Evolutionary conservation across 2,888 invertebrate species (phyloP).

Genomic region (Andrena minutula): DNA sequence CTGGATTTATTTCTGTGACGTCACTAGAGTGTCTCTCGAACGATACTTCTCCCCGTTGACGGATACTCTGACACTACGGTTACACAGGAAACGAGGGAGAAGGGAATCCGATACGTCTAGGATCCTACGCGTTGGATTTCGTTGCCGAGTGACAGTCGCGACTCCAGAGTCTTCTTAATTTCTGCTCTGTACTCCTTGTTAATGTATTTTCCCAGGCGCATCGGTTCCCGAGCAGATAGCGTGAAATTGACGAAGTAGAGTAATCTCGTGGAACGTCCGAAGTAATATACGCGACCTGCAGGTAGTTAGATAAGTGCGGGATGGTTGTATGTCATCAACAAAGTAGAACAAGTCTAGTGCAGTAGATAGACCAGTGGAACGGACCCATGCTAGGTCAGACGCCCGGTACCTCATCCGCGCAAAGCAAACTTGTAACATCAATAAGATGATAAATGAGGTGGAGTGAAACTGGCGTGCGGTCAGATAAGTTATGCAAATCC

Average conservation of each 20-base stretch:
- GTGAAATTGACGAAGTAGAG: not conserved
- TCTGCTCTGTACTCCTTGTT: not conserved
- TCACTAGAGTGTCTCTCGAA: conserved; percentile 32
- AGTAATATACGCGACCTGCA: not conserved
- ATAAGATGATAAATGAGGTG: not conserved
- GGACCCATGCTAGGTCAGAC: not conserved
- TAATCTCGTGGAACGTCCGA: not conserved
- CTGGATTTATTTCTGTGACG: conserved; percentile 62
- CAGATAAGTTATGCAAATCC: conserved; percentile 5
- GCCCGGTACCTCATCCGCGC: not conserved
- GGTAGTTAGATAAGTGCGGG: not conserved
- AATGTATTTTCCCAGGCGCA: not conserved
- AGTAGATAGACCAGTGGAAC: conserved; percentile 12
- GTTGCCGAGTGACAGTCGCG: not conserved
- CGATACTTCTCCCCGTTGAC: conserved; percentile 50
- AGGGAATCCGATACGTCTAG: conserved; percentile 45
- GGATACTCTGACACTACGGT: conserved; percentile 39
- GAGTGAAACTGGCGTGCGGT: not conserved
- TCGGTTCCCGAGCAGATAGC: not conserved
- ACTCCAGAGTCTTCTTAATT: not conserved
- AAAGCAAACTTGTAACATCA: not conserved
- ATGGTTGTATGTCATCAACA: not conserved
- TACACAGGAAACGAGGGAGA: conserved; percentile 16
- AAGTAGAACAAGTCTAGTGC: conserved; percentile 13
- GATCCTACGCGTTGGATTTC: not conserved